phyloP scores from a whole-genome alignment of 2,888 invertebrate genomes.

The Patella caerulea region DNA sequence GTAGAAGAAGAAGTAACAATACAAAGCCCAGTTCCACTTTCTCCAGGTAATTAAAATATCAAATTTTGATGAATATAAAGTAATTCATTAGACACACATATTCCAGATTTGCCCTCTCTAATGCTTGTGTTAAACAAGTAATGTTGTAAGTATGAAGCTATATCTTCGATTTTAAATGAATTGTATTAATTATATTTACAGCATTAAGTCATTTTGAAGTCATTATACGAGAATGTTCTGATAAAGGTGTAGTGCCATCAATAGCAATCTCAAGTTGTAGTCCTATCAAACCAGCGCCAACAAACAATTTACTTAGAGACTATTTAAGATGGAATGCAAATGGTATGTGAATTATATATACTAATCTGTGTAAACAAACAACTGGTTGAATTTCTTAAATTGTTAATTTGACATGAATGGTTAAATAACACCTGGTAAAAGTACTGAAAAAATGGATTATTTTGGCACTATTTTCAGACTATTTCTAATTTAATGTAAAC shows the following conservation, averaged over 20 bases:
- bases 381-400: no score
- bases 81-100: no score
- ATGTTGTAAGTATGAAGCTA: background rate
- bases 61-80: no score
- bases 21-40: conserved; percentile 58
- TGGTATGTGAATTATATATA: conserved; percentile 46
- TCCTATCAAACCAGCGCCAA: conserved; percentile 60
- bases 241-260: conserved; percentile 49
- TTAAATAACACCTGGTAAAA: no score
- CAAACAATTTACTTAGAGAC: conserved; percentile 58
- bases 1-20: conserved; percentile 40
- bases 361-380: no score
- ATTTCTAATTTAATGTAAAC: no score
- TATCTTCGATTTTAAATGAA: background rate
- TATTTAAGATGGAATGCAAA: conserved; percentile 64
- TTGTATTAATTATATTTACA: conserved; percentile 27
- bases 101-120: no score
- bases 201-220: conserved; percentile 62
- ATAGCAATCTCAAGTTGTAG: conserved; percentile 63
- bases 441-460: no score
- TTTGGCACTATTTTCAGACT: no score
- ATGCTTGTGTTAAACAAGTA: no score
- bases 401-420: no score
- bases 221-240: conserved; percentile 47
- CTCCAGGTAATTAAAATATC: conserved; percentile 42